Base-by-base conservation (phyloP, 2,888 invertebrate species). In the Polyploca ridens region DNA sequence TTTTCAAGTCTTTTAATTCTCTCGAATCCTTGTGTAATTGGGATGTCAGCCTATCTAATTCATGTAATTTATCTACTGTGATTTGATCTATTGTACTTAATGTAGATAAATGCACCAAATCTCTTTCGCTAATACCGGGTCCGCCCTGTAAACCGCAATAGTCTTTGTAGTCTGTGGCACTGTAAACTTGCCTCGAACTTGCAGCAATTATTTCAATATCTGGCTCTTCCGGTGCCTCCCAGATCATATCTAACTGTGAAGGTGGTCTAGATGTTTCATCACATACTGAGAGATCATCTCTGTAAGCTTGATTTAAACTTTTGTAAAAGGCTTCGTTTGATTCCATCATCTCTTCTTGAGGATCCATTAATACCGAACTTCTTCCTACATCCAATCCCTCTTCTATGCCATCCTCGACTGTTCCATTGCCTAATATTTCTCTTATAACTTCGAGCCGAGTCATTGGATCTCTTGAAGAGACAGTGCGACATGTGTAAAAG, bases 321-420 rank as follows among this genome's bases (percentile, higher is more conserved):
- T 97, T 96, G 87, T 98, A 98, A 87, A 98, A 98, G 33, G 97
- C 97, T 89, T 98, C 98, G 81, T 97, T 97, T 5, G 97, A 97
- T 89, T 97, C 97, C 85, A 95, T 95, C 44, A 90, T 83, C 73
- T 93, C 93, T 63, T 94, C 94, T 75, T 91, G 92, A 62, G 88
- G 84, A 75, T 90, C 89, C 78, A 91, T 80, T 72, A 93, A 80
- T 62, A 88, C 81, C 68, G 90, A 83, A 82, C 86, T 90, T 74
- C 92, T 79, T 69, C 93, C 93, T 78, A 94, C 90, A 90, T 95
- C 96, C 66, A 96, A 90, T 16, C 96, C 96, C 89, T 96, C 96
- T 86, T 96, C 96, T 65, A 96, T 91, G 8, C 96, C 96, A 84
- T 96, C 96, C 87, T 96, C 96, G 3, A 96, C 94, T 5, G 95